Conservation (phyloP, 1,140 invertebrate genomes). For the Mylabris phalerata region DNA sequence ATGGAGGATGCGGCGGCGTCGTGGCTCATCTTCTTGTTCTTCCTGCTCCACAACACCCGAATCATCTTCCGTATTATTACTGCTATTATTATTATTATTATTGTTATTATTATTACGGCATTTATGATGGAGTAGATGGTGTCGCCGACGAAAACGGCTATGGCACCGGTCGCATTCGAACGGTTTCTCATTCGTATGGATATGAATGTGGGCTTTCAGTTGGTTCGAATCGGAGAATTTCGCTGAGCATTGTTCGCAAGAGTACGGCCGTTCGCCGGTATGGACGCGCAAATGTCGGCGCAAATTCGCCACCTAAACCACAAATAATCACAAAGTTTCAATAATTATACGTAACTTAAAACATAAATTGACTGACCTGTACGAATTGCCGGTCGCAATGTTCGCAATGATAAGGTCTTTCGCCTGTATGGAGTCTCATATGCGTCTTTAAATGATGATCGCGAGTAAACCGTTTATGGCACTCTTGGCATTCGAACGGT, state of each 20-base stretch:
- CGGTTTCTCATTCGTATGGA: slow-evolving; percentile 85
- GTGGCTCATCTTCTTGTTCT: slow-evolving; percentile 37
- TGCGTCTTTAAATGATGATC: slow-evolving; percentile 93
- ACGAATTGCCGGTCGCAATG: slow-evolving; percentile 90
- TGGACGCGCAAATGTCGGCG: slow-evolving; percentile 89
- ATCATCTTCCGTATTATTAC: slow-evolving; percentile 33
- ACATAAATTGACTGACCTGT: slow-evolving; percentile 48
- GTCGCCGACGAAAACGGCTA: slow-evolving; percentile 70
- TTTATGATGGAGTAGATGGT: slow-evolving; percentile 80
- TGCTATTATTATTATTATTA: no score
- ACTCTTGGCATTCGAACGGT: slow-evolving; percentile 91
- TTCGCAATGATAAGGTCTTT: slow-evolving; percentile 86
- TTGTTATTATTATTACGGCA: slow-evolving; percentile 46
- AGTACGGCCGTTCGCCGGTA: slow-evolving; percentile 91
- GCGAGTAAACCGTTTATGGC: slow-evolving; percentile 92
- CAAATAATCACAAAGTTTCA: no score
- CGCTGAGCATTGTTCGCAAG: slow-evolving; percentile 80
- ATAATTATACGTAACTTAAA: no score
- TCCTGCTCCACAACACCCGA: slow-evolving; percentile 27
- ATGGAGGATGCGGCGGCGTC: slow-evolving; percentile 41
- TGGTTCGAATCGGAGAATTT: slow-evolving; percentile 93
- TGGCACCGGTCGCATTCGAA: slow-evolving; percentile 72
- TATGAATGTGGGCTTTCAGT: slow-evolving; percentile 82
- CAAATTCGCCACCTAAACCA: slow-evolving; percentile 66
- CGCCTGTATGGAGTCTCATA: slow-evolving; percentile 86